Base-by-base conservation (phyloP, 2,888 invertebrate species). In the Aleiodes alternator region DNA sequence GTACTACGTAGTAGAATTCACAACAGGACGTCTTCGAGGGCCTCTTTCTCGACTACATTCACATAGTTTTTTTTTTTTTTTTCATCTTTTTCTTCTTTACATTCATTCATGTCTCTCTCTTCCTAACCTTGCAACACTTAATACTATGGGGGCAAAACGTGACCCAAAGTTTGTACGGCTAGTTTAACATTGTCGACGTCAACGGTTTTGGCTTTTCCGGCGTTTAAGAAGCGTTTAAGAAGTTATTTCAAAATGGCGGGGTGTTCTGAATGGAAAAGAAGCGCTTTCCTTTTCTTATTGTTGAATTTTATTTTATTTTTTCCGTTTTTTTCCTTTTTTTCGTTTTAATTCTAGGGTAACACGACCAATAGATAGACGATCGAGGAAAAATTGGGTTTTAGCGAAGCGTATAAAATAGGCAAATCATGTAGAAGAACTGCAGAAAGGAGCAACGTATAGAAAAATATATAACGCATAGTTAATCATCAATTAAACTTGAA, bases 171-270 rank as follows among this genome's bases (percentile, higher is more conserved):
- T 70, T 72, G 77, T 82, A 81, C 80, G 81, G 80, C 81, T 80
- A 78, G 84, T 85, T 81, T 83, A 83, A 81, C 78, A 70, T 75
- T 74, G 66, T 68, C 43, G 70, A 72, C 70, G 70, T 78, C 77
- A 76, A 75, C 14, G 34, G 68, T 51, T 51, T 68, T 68, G n/a
- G 53, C 53, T 69, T 31, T 72, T 76, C 71, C 78, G 59, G 76
- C 80, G 80, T 84, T 86, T 86, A 86, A 84, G 84, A 83, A 84
- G 80, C 85, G 80, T 86, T 87, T 87, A 85, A 85, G 84, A 85
- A 84, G 83, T 83, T 83, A 83, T 84, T 83, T 82, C 80, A 74
- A 79, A 80, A 76, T 76, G 38, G 69, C 59, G 29, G 43, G 59
- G 11, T 43, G 12, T 50, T n/a, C 59, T 50, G 11, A 6, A 48